phyloP scores from a whole-genome alignment of 2,797 vertebrate species.

The Naso thynnoides region DNA sequence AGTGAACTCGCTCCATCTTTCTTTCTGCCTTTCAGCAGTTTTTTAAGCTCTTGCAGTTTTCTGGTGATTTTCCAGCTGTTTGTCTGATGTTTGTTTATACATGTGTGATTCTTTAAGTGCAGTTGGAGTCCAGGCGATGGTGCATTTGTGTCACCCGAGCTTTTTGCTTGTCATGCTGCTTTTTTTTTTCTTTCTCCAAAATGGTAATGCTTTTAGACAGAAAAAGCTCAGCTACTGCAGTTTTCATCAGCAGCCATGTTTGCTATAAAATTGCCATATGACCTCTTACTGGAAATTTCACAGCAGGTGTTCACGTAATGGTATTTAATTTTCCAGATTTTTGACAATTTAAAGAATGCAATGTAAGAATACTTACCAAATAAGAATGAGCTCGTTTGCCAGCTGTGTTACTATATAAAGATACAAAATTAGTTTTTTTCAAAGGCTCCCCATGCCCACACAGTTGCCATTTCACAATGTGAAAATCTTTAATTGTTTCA shows the following conservation, averaged over 20 bases:
- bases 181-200: constrained; percentile 5
- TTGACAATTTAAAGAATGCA: constrained; percentile 3
- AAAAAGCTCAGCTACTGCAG: constrained; percentile 21
- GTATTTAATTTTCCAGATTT: constrained; percentile 14
- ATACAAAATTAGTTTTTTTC: constrained; percentile 19
- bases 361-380: neutral
- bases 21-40: constrained; percentile 62
- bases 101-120: constrained; percentile 48
- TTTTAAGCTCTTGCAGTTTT: constrained; percentile 34
- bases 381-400: constrained; percentile 23
- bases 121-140: constrained; percentile 18
- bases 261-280: constrained; percentile 38
- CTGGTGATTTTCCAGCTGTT: constrained; percentile 32
- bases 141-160: constrained; percentile 19
- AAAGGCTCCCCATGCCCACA: neutral
- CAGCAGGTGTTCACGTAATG: constrained; percentile 35
- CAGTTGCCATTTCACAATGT: neutral
- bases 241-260: constrained; percentile 50
- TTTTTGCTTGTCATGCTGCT: constrained; percentile 6
- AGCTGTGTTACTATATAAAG: constrained; percentile 3
- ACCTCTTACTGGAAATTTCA: constrained; percentile 34
- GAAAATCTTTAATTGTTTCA: constrained; percentile 19
- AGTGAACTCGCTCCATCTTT: constrained; percentile 38
- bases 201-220: constrained; percentile 12
- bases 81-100: constrained; percentile 53